Base-by-base conservation (phyloP, 2,888 invertebrate species). In the Pomacea canaliculata region DNA sequence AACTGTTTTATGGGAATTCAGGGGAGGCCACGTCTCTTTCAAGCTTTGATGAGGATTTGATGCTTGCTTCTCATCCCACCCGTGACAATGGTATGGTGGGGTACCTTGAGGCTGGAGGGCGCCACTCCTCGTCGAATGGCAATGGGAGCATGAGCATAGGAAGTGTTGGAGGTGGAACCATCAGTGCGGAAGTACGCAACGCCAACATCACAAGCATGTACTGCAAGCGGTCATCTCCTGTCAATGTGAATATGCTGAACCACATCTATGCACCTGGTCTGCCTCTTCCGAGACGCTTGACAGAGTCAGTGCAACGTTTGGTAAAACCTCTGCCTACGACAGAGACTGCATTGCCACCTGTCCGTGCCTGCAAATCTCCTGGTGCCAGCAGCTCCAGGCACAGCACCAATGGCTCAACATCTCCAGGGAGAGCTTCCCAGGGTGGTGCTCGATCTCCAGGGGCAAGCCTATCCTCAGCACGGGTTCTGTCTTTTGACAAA, bases 281-380 rank as follows among this genome's bases (percentile, higher is more conserved):
- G 72, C 88, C 88, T 67, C 82, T 85, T 48, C 86, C 88, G 56
- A 84, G 86, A 69, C 81, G 86, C 72, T 80, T 88, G 48, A 88
- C 88, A 68, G 87, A 88, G 76, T 88, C 88, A 68, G 86, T 88
- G 70, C 87, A 88, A 81, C 85, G 87, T 78, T 76, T 88, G 66
- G 87, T 88, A 66, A 85, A 85, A 75, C 87, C 87, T 27, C 79
- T 87, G 63, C 81, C 81, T 37, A 76, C 80, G 27, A 72, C 78
- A 19, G 82, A 82, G 49, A 71, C 60, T 18, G 66, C 72, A 19
- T 73, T 78, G 63, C 77, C 80, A 23, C 80, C 79, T 16, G 73
- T 74, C 65, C 69, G 82, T 18, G 72, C 79, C 19, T 81, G 81
- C 78, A 82, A 82, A 75, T 81, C 82, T 69, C 78, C 82, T 9